These are phyloP conservation scores for Ornithoptera alexandrae DNA, from an alignment of 2,888 invertebrate genomes.

Conservation along the genomic window DNA sequence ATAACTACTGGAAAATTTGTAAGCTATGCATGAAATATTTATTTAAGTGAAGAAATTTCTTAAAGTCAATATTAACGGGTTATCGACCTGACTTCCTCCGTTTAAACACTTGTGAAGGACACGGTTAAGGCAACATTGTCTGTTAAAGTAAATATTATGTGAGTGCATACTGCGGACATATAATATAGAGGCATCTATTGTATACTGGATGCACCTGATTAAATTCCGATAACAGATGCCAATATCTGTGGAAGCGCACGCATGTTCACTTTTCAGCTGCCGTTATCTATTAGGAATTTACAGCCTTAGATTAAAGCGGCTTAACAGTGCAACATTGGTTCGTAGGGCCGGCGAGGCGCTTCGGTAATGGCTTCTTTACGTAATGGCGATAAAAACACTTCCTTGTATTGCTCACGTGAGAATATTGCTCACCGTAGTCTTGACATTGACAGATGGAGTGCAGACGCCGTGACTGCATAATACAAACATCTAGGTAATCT, in stretches of 20 bases:
- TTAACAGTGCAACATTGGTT: conserved; percentile 46
- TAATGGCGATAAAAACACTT: conserved; percentile 66
- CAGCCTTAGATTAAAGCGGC: conserved; percentile 57
- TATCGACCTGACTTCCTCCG: conserved; percentile 56
- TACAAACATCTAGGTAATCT: conserved; percentile 1
- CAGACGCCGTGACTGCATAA: conserved; percentile 42
- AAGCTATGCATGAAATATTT: conserved; percentile 39
- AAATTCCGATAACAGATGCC: conserved; percentile 55
- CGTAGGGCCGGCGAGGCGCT: conserved; percentile 48
- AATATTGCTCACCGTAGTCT: conserved; percentile 51
- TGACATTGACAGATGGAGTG: conserved; percentile 64
- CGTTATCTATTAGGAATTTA: conserved; percentile 71
- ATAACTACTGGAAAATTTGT: not conserved
- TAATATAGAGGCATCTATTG: conserved; percentile 12
- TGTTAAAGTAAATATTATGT: conserved; percentile 28
- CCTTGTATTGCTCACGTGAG: conserved; percentile 61
- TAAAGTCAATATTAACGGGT: conserved; percentile 71
- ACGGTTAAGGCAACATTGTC: conserved; percentile 28
- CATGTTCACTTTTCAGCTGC: conserved; percentile 58
- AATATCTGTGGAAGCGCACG: conserved; percentile 60
- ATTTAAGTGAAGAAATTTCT: conserved; percentile 1
- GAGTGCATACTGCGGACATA: conserved; percentile 43
- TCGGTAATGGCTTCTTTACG: conserved; percentile 62
- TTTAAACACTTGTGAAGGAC: conserved; percentile 33
- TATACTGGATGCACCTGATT: conserved; percentile 45